Conservation (phyloP, 2,797 vertebrate species). For the Ispidina picta region DNA sequence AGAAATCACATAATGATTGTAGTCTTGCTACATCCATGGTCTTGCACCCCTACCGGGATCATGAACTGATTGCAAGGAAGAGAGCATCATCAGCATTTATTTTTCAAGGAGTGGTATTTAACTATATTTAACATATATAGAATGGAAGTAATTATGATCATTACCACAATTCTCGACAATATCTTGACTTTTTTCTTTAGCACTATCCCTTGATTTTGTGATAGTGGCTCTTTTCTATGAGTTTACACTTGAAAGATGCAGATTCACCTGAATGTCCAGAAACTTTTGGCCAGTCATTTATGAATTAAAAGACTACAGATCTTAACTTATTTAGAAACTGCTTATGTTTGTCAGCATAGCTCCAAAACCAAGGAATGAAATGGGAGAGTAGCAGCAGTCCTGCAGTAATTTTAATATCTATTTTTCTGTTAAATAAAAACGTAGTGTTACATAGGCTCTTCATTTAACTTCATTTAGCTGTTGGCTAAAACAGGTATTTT, state of each 20-base stretch:
- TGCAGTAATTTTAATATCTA: conserved; percentile 21
- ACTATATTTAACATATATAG: neutral
- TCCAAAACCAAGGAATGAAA: conserved; percentile 74
- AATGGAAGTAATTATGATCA: neutral
- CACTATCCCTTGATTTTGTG: neutral
- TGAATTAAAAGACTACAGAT: neutral
- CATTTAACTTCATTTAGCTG: conserved; percentile 22
- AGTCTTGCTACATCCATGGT: neutral
- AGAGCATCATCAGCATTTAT: neutral
- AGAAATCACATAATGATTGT: neutral
- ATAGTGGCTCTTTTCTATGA: neutral
- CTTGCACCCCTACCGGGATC: neutral
- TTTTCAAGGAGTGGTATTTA: neutral
- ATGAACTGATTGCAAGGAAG: neutral
- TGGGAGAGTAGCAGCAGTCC: conserved; percentile 29
- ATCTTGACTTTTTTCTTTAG: neutral
- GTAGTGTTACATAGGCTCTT: neutral
- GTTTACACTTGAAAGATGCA: neutral
- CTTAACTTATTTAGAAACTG: neutral
- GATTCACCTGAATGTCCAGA: neutral
- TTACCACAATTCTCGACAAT: neutral
- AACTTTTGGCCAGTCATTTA: neutral
- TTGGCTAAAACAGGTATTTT: conserved; percentile 75
- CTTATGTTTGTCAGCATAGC: conserved; percentile 7
- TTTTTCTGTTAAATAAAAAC: conserved; percentile 10